Evolutionary conservation across 2,113 vertebrate species (phyloP).

Genomic region (Antechinus flavipes): DNA sequence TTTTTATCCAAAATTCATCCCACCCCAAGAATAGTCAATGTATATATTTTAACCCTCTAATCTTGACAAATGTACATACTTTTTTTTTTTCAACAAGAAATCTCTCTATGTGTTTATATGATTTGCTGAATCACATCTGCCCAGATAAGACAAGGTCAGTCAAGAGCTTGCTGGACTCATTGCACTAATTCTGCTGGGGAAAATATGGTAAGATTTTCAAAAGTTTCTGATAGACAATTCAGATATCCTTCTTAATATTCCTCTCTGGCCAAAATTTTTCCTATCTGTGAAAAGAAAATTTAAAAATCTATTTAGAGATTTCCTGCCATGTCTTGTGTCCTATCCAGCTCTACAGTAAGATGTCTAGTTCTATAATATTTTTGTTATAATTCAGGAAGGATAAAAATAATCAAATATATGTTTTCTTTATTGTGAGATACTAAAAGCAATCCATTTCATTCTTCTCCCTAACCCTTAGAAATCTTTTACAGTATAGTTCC

Average conservation of each 20-base stretch:
- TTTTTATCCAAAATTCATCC: neutral
- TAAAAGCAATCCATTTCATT: neutral
- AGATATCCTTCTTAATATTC: neutral
- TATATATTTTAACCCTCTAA: neutral
- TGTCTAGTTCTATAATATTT: neutral
- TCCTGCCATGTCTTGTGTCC: neutral
- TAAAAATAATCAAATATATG: neutral
- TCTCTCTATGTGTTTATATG: neutral
- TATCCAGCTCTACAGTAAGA: neutral
- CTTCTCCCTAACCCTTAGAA: neutral
- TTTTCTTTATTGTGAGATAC: neutral
- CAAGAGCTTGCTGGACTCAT: neutral
- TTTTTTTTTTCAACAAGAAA: neutral
- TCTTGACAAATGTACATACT: neutral
- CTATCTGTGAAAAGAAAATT: neutral
- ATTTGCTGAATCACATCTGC: neutral
- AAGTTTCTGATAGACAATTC: neutral
- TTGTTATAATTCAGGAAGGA: neutral
- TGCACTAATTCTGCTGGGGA: neutral
- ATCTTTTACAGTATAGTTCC: too few relatives aligned
- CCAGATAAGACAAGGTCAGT: neutral
- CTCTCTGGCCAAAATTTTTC: neutral
- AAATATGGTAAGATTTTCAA: neutral
- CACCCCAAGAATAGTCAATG: neutral
- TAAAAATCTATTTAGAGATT: neutral